phyloP scores from a whole-genome alignment of 2,113 vertebrate species.

The Oxygymnocypris stewartii region DNA sequence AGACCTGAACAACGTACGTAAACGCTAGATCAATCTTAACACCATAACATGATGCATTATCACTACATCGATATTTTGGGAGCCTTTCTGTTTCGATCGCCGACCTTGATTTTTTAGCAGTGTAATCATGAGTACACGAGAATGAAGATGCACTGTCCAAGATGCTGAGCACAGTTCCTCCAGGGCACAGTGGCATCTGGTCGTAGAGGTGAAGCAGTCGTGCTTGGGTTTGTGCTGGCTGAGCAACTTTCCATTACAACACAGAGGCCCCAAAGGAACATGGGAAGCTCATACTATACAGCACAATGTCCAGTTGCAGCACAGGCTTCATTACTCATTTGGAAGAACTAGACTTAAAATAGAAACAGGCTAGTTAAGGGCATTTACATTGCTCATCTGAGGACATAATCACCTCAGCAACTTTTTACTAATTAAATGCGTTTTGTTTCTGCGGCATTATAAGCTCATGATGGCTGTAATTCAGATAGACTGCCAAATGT shows the following conservation, averaged over 20 bases:
- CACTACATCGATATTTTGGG: not conserved
- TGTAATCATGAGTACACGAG: constrained; percentile 2
- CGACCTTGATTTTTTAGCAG: not conserved
- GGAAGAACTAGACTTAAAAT: constrained; percentile 10
- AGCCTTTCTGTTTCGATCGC: not conserved
- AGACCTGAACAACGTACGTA: not conserved
- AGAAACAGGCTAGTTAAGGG: constrained; percentile 6
- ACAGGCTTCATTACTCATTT: constrained; percentile 10
- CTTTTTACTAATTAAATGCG: not conserved
- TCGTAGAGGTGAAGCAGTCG: constrained; percentile 18
- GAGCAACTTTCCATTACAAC: constrained; percentile 29
- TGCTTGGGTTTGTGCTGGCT: constrained; percentile 20
- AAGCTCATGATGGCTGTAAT: not conserved
- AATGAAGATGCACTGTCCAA: constrained; percentile 13
- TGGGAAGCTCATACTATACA: constrained; percentile 6
- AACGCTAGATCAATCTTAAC: constrained; percentile 21
- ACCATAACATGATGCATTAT: not conserved
- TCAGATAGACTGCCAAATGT: not conserved
- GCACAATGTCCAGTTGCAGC: constrained; percentile 30
- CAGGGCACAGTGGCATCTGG: constrained; percentile 13
- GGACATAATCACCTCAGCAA: constrained; percentile 26
- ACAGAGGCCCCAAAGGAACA: not conserved
- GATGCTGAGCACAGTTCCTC: not conserved
- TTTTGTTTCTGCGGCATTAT: not conserved
- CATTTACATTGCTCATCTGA: constrained; percentile 19